Percentiles rank a stretch among this genome's conserved stretches.
These are phyloP conservation scores for Hydropsyche tenuis DNA, from an alignment of 1,140 invertebrate species.

Conservation along the genomic window DNA sequence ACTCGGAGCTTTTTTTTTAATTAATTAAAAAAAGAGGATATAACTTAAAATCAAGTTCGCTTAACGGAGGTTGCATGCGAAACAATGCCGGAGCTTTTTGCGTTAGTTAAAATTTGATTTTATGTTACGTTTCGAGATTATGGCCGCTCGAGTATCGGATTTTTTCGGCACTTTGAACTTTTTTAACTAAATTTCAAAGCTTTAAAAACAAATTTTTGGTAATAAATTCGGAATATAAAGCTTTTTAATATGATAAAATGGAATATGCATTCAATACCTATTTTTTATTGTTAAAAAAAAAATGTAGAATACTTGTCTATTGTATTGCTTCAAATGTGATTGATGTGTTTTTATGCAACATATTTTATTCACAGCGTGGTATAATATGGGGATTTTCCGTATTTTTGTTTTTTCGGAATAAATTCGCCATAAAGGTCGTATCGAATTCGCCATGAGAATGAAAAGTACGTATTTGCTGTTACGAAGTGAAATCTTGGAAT, in stretches of 20 bases:
- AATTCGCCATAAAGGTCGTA: not conserved
- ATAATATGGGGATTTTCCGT: not conserved
- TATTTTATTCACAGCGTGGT: not conserved
- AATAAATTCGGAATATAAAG: too few relatives aligned
- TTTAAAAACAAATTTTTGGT: too few relatives aligned
- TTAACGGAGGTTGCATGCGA: constrained; percentile 6
- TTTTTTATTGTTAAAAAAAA: not conserved
- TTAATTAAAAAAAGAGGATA: constrained; percentile 24
- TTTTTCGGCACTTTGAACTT: too few relatives aligned
- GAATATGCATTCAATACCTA: too few relatives aligned
- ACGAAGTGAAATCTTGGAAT: constrained; percentile 35
- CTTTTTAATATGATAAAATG: not conserved
- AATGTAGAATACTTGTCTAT: not conserved
- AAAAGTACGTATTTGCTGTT: constrained; percentile 5
- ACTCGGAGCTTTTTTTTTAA: constrained; percentile 3
- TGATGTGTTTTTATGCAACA: not conserved
- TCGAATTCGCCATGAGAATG: not conserved
- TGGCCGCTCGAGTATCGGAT: too few relatives aligned
- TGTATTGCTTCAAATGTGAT: not conserved
- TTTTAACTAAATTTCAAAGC: too few relatives aligned
- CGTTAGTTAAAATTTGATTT: too few relatives aligned
- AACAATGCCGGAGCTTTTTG: not conserved
- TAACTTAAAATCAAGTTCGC: constrained; percentile 8
- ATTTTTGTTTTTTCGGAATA: not conserved
- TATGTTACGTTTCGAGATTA: too few relatives aligned